Conservation (phyloP, 30 jellyfish, hydroid and myxozoan genomes). For the Pseudorhiza aurosa region DNA sequence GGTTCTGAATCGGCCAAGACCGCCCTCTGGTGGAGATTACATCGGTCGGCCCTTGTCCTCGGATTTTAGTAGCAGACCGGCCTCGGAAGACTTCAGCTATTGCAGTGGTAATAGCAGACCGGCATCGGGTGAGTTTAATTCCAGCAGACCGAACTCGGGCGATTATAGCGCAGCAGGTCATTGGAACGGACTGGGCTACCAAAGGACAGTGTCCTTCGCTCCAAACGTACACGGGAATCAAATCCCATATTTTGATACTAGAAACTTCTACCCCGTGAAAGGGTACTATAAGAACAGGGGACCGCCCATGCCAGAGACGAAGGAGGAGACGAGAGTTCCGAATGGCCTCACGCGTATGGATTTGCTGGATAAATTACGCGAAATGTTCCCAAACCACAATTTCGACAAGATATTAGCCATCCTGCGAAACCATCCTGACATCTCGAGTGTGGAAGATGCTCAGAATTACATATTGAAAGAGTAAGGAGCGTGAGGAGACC, state of each 20-base stretch:
- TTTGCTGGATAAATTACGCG: slow-evolving; percentile 81
- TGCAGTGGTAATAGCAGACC: slow-evolving; percentile 93
- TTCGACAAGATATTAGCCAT: slow-evolving; percentile 80
- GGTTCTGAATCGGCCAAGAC: slow-evolving; percentile 61
- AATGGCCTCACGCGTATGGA: slow-evolving; percentile 82
- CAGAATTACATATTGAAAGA: slow-evolving; percentile 66
- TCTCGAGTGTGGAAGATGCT: slow-evolving; percentile 84
- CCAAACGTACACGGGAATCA: slow-evolving; percentile 71
- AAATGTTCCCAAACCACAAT: slow-evolving; percentile 81
- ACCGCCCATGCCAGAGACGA: slow-evolving; percentile 88
- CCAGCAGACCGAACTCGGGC: slow-evolving; percentile 93
- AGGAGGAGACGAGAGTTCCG: slow-evolving; percentile 84
- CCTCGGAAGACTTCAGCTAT: slow-evolving; percentile 93
- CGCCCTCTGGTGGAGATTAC: slow-evolving; percentile 83
- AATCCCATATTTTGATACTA: slow-evolving; percentile 76
- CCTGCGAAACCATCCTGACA: slow-evolving; percentile 93
- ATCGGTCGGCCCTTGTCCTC: slow-evolving; percentile 96
- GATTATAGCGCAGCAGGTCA: slow-evolving; percentile 78
- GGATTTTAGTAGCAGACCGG: slow-evolving; percentile 94
- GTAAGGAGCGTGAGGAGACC: slow-evolving; percentile 14
- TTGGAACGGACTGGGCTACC: slow-evolving; percentile 74
- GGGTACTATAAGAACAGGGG: slow-evolving; percentile 76
- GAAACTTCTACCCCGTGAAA: slow-evolving; percentile 90
- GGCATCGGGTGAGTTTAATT: slow-evolving; percentile 89
- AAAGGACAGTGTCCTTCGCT: slow-evolving; percentile 66